A percentile compares a stretch with the other conserved stretches of the same genome.
Conservation (phyloP, 37 sponge, comb jelly and placozoan genomes). For the Chondrosia reniformis region DNA sequence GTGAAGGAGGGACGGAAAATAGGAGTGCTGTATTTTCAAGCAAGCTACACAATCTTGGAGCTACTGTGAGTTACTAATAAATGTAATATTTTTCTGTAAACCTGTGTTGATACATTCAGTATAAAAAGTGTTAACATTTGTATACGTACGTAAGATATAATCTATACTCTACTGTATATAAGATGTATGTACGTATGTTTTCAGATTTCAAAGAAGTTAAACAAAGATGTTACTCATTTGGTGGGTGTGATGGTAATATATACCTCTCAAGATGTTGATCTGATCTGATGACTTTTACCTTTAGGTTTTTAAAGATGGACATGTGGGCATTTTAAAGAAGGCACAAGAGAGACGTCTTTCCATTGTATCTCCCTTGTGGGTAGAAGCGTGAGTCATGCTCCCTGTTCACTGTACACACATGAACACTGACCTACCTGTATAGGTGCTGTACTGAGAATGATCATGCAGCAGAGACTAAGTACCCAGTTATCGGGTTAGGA, state of each 20-base stretch:
- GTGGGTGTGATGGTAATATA: too few relatives aligned
- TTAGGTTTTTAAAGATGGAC: slow-evolving; percentile 65
- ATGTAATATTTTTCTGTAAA: too few relatives aligned
- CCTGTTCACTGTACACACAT: not conserved
- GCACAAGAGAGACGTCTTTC: slow-evolving; percentile 37
- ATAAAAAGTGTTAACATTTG: too few relatives aligned
- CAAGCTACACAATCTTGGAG: slow-evolving; percentile 52
- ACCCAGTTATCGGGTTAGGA: slow-evolving; percentile 43
- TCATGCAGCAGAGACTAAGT: slow-evolving; percentile 66
- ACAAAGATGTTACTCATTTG: slow-evolving; percentile 65
- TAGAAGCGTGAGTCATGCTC: slow-evolving; percentile 65
- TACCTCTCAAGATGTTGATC: too few relatives aligned
- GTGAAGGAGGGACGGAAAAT: slow-evolving; percentile 47
- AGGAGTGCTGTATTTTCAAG: slow-evolving; percentile 32
- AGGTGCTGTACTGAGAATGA: slow-evolving; percentile 51
- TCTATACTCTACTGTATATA: too few relatives aligned
- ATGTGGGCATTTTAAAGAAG: slow-evolving; percentile 18
- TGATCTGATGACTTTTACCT: too few relatives aligned
- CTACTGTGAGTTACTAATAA: slow-evolving; percentile 50
- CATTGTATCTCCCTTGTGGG: slow-evolving; percentile 63
- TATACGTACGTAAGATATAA: too few relatives aligned
- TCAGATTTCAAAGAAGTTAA: slow-evolving; percentile 44
- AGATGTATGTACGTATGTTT: too few relatives aligned
- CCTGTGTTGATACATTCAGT: too few relatives aligned
- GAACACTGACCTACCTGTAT: not conserved